Evolutionary conservation across 2,797 vertebrate genomes (phyloP).

Genomic region (Etheostoma nigrum): DNA sequence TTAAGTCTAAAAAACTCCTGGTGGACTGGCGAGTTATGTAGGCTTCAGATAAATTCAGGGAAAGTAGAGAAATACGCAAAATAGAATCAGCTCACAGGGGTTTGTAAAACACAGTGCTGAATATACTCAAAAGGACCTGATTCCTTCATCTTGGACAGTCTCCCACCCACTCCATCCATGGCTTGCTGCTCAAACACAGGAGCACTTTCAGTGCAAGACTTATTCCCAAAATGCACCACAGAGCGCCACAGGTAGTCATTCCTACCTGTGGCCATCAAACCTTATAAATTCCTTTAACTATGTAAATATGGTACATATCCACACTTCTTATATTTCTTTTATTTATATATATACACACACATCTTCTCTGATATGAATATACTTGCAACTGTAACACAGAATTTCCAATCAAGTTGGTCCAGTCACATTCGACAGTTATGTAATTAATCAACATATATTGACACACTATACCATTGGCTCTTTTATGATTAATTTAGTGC

Average conservation of each 20-base stretch:
- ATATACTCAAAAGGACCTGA: conserved; percentile 18
- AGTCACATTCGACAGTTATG: background rate
- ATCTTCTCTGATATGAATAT: too few relatives aligned
- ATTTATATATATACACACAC: too few relatives aligned
- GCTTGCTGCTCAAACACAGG: too few relatives aligned
- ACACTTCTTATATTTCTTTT: too few relatives aligned
- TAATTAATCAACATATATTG: conserved; percentile 6
- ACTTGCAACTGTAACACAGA: too few relatives aligned
- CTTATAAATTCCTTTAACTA: too few relatives aligned
- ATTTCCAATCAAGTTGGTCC: background rate
- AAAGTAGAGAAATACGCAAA: conserved; percentile 17
- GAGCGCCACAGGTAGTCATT: too few relatives aligned
- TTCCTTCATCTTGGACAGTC: background rate
- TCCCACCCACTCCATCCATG: too few relatives aligned
- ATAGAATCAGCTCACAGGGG: conserved; percentile 42
- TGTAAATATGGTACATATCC: too few relatives aligned
- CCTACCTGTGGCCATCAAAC: too few relatives aligned
- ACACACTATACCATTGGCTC: background rate
- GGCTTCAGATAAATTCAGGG: conserved; percentile 40
- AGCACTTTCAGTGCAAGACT: too few relatives aligned
- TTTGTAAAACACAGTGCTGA: conserved; percentile 44
- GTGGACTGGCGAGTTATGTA: conserved; percentile 37
- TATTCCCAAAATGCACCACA: too few relatives aligned
- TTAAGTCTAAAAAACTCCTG: conserved; percentile 35
- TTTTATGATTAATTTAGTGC: conserved; percentile 16